These are phyloP conservation scores for Neuroterus valhalla DNA, from an alignment of 1,140 invertebrate genomes.

Conservation along the genomic window DNA sequence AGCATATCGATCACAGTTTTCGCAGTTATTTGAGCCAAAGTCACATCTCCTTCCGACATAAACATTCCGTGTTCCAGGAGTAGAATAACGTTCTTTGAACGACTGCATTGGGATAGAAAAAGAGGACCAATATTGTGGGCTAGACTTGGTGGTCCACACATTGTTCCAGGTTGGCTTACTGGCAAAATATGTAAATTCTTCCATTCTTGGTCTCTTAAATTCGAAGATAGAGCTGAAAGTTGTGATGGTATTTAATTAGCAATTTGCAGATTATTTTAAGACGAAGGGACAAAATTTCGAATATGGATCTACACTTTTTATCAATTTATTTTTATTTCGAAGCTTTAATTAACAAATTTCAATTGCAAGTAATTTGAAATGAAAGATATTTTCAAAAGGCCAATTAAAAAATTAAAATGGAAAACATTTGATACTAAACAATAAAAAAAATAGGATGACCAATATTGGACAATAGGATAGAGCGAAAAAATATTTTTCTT, in stretches of 20 bases:
- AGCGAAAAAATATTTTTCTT: no score
- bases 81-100: conserved; percentile 68
- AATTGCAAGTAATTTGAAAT: no score
- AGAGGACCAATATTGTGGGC: conserved; percentile 69
- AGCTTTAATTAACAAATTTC: no score
- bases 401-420: no score
- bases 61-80: conserved; percentile 66
- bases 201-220: conserved; percentile 63
- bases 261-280: no score
- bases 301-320: no score
- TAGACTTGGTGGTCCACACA: conserved; percentile 69
- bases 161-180: conserved; percentile 62
- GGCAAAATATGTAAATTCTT: conserved; percentile 70
- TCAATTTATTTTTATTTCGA: no score
- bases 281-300: no score
- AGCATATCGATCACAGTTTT: conserved; percentile 72
- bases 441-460: no score
- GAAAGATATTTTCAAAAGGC: no score
- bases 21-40: conserved; percentile 67
- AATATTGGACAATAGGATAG: no score
- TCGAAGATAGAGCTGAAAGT: conserved; percentile 59
- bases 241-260: conserved; percentile 18
- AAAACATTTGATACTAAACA: no score
- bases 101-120: conserved; percentile 67
- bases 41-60: conserved; percentile 70